phyloP scores from a whole-genome alignment of 2,113 vertebrate species.

The Cynocephalus volans region DNA sequence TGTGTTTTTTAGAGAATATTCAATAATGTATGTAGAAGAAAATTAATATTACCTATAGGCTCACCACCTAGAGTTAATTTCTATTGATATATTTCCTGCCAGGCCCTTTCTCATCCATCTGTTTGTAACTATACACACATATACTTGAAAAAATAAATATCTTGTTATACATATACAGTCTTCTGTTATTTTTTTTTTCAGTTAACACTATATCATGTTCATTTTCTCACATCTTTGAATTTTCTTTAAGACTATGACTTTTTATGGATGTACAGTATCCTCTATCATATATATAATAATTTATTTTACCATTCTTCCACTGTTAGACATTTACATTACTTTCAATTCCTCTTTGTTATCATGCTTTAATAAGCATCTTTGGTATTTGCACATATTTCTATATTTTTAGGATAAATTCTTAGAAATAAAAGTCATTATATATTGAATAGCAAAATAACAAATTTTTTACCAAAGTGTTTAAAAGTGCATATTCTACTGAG shows the following conservation, averaged over 20 bases:
- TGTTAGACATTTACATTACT: too few species aligned
- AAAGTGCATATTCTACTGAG: not conserved
- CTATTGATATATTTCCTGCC: not conserved
- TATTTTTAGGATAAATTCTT: constrained; percentile 4
- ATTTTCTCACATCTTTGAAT: not conserved
- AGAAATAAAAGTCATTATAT: not conserved
- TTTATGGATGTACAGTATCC: not conserved
- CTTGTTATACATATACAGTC: not conserved
- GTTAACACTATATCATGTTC: not conserved
- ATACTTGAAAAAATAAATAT: not conserved
- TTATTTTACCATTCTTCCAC: not conserved
- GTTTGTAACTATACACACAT: not conserved
- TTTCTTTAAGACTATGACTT: not conserved
- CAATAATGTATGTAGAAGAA: not conserved
- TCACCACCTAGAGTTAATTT: not conserved
- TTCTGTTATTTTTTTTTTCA: not conserved
- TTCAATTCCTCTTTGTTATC: not conserved
- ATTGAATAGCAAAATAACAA: not conserved
- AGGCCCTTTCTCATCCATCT: not conserved
- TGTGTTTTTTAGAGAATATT: not conserved
- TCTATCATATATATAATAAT: not conserved
- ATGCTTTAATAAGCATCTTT: constrained; percentile 2
- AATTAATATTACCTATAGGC: not conserved
- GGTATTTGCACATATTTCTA: not conserved
- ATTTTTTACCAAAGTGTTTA: not conserved